These are phyloP conservation scores for Drosophila rellima DNA, from an alignment of 2,888 invertebrate genomes.

Conservation along the genomic window DNA sequence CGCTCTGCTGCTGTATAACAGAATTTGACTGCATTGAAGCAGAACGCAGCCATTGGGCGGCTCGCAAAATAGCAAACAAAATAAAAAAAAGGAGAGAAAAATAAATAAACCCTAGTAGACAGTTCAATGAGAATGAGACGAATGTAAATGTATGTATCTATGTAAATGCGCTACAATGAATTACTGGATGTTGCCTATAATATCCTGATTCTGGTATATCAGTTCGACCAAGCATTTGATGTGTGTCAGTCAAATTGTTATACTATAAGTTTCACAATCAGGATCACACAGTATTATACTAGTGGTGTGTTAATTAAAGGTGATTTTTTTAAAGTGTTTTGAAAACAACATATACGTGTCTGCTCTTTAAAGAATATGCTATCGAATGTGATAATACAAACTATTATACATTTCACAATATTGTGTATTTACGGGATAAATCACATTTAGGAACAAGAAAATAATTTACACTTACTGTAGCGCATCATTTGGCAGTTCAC, in stretches of 20 bases:
- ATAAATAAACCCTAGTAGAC: constrained; percentile 30
- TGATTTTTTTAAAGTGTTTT: no score
- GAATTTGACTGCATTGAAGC: constrained; percentile 81
- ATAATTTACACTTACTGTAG: no score
- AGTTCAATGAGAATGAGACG: constrained; percentile 43
- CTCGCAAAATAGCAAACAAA: constrained; percentile 54
- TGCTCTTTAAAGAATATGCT: no score
- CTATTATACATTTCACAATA: no score
- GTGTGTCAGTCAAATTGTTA: background rate
- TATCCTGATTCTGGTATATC: constrained; percentile 1
- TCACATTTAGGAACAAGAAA: background rate
- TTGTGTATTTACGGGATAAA: background rate
- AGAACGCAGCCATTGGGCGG: constrained; percentile 73
- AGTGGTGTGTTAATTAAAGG: no score
- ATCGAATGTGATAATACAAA: no score
- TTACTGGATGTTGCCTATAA: background rate
- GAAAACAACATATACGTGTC: background rate
- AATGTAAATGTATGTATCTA: constrained; percentile 50
- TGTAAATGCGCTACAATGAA: constrained; percentile 59
- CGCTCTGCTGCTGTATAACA: constrained; percentile 67
- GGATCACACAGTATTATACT: no score
- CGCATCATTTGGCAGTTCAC: constrained; percentile 51
- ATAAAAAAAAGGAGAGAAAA: constrained; percentile 1
- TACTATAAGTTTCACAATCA: background rate
- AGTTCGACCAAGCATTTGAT: background rate